Conservation (phyloP, 2,797 vertebrate species). For the Acrossocheilus fasciatus region DNA sequence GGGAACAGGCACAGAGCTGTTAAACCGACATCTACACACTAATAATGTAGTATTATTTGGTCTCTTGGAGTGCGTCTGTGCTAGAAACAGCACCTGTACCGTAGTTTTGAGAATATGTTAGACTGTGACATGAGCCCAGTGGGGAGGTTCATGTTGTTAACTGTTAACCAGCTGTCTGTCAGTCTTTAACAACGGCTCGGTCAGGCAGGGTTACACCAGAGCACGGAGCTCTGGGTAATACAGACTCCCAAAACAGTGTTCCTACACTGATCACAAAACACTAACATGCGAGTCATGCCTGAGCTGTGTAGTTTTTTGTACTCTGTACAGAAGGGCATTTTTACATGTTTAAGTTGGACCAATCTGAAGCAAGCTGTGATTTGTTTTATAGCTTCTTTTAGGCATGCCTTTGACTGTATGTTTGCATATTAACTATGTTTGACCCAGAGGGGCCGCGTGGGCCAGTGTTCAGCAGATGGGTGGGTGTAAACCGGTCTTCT, state of each 20-base stretch:
- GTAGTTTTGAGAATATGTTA: constrained; percentile 63
- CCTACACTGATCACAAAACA: constrained; percentile 58
- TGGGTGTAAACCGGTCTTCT: not conserved
- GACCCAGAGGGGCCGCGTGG: not conserved
- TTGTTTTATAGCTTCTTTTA: constrained; percentile 39
- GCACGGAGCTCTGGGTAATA: constrained; percentile 49
- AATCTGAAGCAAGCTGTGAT: constrained; percentile 45
- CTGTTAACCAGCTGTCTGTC: constrained; percentile 53
- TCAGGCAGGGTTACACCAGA: constrained; percentile 59
- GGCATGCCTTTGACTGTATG: constrained; percentile 54
- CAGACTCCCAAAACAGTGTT: constrained; percentile 40
- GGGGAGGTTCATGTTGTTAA: constrained; percentile 64
- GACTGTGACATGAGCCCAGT: constrained; percentile 55
- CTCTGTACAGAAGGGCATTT: constrained; percentile 54
- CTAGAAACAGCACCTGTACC: constrained; percentile 64
- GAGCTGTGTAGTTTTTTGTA: constrained; percentile 51
- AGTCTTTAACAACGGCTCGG: constrained; percentile 55
- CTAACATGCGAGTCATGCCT: not conserved
- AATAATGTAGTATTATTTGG: constrained; percentile 70
- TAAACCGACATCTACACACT: constrained; percentile 61
- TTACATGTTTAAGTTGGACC: constrained; percentile 47
- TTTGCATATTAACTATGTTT: constrained; percentile 39
- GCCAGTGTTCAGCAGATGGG: not conserved
- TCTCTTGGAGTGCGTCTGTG: constrained; percentile 67
- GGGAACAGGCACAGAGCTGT: constrained; percentile 49